Evolutionary conservation across 2,797 vertebrate genomes (phyloP), one percentile per base, ranked within the genome.

Genomic region (Cryptoprocta ferox): DNA sequence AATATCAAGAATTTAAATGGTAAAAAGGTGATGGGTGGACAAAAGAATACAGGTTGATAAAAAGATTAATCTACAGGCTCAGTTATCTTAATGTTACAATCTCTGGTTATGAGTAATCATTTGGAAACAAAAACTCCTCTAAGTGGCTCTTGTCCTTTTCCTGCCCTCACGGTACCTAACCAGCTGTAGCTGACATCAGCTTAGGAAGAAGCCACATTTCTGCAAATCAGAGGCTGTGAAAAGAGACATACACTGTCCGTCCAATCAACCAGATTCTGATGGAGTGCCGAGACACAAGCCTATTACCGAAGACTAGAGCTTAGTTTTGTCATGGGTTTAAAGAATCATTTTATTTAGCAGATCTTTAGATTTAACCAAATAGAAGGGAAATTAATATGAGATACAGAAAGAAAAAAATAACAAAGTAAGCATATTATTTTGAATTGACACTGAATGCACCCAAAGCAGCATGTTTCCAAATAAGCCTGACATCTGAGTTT

Each of bases 31-130:
- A 76, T 96, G 85, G 61, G 73, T 95, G 92, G 85, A 94, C 42
- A 96, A 98, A 98, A 98, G 45, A 97, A 95, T 50, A 45, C 32
- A 39, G 89, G 93, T 96, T 98, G 97, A 98, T 79, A 98, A 98
- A 95, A 97, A 97, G 76, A 96, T 85, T 98, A 98, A 98, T 98
- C 79, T 82, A 32, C 2, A 90, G 75, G 78, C 66, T 93, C 88
- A 42, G 50, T 61, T 71, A 78, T 92, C 81, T 82, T 94, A 4
- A 98, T 97, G 97, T 94, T 97, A 81, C 92, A 98, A 97, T 91
- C 87, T 89, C 26, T 9, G 84, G 11, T 89, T 97, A 96, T 35
- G 35, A 97, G 94, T 93, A 92, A 95, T 66, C 88, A 80, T 78
- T 86, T 75, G 89, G 94, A 96, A 98, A 24, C 71, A 95, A 97